Evolutionary conservation across 2,113 vertebrate species (phyloP).

Genomic region (Oryzias melastigma): DNA sequence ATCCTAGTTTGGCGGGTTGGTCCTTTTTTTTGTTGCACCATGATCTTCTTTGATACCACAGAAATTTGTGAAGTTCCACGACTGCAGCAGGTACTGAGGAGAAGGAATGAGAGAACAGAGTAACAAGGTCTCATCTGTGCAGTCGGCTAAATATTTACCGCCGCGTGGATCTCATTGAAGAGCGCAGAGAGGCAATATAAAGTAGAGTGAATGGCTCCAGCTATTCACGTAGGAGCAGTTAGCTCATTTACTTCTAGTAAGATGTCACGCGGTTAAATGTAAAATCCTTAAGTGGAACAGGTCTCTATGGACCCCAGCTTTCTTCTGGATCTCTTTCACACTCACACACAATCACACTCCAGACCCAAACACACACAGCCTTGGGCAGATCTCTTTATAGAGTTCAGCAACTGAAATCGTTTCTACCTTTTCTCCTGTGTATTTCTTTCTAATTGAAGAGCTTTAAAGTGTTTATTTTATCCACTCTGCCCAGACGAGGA

Average conservation of each 20-base stretch:
- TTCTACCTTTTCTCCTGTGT: conserved; percentile 10
- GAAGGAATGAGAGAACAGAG: conserved; percentile 4
- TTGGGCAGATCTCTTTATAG: conserved; percentile 3
- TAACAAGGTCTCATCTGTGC: not conserved
- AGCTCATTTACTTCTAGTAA: conserved; percentile 23
- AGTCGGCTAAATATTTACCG: conserved; percentile 25
- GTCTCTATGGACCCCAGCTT: conserved; percentile 32
- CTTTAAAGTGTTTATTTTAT: conserved; percentile 9
- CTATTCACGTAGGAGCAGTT: conserved; percentile 29
- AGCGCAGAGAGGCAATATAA: conserved; percentile 9
- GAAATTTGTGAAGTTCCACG: conserved; percentile 9
- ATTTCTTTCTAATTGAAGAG: conserved; percentile 18
- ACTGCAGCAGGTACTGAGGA: not conserved
- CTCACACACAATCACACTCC: conserved; percentile 1
- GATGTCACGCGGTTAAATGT: conserved; percentile 46
- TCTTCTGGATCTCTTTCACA: conserved; percentile 3
- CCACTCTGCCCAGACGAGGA: conserved; percentile 3
- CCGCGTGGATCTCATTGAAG: conserved; percentile 13
- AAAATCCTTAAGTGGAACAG: conserved; percentile 54
- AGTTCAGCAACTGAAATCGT: conserved; percentile 10
- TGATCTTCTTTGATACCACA: not conserved
- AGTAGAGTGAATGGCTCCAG: conserved; percentile 6
- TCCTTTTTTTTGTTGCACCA: not conserved
- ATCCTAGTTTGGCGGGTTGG: not conserved
- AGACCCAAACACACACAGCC: not conserved